phyloP scores from a whole-genome alignment of 2,113 vertebrate genomes.

The Uria lomvia region DNA sequence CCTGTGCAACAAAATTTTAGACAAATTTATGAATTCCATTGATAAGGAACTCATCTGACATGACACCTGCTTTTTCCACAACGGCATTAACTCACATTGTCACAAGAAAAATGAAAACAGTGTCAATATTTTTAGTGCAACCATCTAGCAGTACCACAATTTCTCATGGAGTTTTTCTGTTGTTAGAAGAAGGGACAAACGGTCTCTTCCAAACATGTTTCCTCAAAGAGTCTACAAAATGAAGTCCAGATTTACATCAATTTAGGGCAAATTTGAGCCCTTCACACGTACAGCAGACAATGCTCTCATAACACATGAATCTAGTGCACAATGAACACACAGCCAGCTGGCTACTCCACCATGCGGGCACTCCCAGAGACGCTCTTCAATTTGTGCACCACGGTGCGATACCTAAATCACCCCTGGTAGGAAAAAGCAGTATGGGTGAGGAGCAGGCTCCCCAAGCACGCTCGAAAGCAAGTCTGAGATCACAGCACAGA shows the following conservation, averaged over 20 bases:
- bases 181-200: neutral
- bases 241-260: neutral
- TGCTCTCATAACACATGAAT: neutral
- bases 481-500: neutral
- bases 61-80: neutral
- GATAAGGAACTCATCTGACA: neutral
- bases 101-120: neutral
- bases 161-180: neutral
- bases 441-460: neutral
- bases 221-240: neutral
- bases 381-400: neutral
- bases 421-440: neutral
- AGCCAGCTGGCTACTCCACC: neutral
- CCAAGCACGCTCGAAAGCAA: neutral
- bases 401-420: neutral
- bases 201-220: neutral
- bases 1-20: neutral
- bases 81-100: neutral
- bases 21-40: neutral
- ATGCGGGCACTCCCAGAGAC: neutral
- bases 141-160: neutral
- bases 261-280: neutral
- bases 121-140: neutral
- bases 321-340: neutral
- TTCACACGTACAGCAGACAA: neutral